Base-by-base conservation (phyloP, 2,113 vertebrate genomes). In the Indicator maculatus region DNA sequence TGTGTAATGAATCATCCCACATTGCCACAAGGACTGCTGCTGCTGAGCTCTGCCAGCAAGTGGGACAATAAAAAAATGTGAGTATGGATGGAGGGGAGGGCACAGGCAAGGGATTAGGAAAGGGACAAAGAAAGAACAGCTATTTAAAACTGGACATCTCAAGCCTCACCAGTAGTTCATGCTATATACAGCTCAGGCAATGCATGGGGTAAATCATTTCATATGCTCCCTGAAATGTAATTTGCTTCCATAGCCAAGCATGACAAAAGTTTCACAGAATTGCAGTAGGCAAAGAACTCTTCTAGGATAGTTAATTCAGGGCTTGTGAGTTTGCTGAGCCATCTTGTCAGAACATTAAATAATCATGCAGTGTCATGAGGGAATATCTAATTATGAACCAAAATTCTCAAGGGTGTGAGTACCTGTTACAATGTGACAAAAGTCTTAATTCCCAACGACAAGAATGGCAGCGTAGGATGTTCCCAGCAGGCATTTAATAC, bases 181-280 rank as follows among this genome's bases (percentile, higher is more conserved):
- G 70, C 91, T 86, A 41, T 76, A 73, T 85, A 66, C 86, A 82
- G 86, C 78, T 91, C 86, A 81, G 36, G 15, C 61, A 84, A 55
- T 81, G 95, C 75, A 31, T 70, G 84, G 76, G 15, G 26, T 69
- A 94, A 95, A 94, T 92, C 39, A 52, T 91, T 94, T 95, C 80
- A 70, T 86, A 72, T 88, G 79, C 73, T 96, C 70, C 80, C 84
- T 88, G 63, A 95, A 95, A 94, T 92, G 83, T 77, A 95, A 94
- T 95, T 95, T 93, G 74, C 77, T 91, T 94, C 86, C 59, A 95
- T 83, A 92, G 76, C n/a, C 80, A 78, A 92, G 93, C 91, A 94
- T 88, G 90, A 95, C 76, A 95, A 91, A 90, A 76, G 55, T 84
- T 91, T 95, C 76, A 59, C 47, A 69, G 86, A 90, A 90, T 18